A percentile compares a stretch with the other conserved stretches of the same genome.
phyloP scores from a whole-genome alignment of 2,888 invertebrate species.

The Pharmacophagus antenor region DNA sequence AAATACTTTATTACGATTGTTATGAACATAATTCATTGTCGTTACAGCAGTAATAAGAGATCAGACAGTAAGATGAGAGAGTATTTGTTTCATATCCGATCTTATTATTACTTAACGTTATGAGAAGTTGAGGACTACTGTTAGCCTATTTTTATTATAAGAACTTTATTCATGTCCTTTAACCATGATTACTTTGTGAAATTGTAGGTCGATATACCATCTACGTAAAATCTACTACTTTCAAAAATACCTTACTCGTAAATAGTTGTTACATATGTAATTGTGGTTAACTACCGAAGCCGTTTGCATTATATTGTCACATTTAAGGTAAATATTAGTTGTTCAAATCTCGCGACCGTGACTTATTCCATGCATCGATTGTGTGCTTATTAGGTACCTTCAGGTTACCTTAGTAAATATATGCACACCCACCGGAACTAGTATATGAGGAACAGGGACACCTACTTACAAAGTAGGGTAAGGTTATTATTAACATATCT shows the following conservation, averaged over 20 bases:
- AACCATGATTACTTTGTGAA: too few species aligned
- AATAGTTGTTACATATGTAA: not conserved
- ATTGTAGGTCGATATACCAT: not conserved
- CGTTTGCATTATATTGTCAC: not conserved
- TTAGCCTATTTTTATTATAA: too few species aligned
- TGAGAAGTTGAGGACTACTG: too few species aligned
- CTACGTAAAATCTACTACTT: not conserved
- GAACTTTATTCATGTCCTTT: too few species aligned
- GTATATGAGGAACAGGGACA: constrained; percentile 50
- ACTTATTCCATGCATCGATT: constrained; percentile 48
- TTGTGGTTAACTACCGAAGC: not conserved
- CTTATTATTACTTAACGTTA: too few species aligned
- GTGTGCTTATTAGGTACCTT: constrained; percentile 62
- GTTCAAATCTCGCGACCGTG: constrained; percentile 36
- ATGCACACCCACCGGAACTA: constrained; percentile 65
- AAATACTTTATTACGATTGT: too few species aligned
- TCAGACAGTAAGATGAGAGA: too few species aligned
- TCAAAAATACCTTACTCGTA: not conserved
- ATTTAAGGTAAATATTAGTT: constrained; percentile 6
- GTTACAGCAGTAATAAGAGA: too few species aligned
- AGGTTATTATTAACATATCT: constrained; percentile 62
- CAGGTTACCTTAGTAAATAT: constrained; percentile 37
- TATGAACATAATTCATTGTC: too few species aligned
- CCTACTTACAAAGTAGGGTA: constrained; percentile 61
- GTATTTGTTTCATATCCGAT: too few species aligned